Percentiles rank a stretch among this genome's conserved stretches.
Conservation (phyloP, 2,113 vertebrate species). For the Apus apus region DNA sequence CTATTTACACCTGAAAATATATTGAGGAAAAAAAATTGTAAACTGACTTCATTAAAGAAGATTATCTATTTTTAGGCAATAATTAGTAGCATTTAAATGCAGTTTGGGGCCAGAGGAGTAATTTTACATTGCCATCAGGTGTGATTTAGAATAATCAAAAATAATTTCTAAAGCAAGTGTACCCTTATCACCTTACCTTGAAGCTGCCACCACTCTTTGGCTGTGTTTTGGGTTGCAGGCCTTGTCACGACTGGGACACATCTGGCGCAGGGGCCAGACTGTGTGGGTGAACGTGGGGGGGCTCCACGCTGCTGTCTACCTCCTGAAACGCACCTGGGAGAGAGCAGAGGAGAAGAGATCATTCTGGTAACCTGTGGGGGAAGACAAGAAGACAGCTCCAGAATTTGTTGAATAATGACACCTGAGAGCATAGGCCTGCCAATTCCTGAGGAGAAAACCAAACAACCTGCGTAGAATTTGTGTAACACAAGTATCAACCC, state of each 20-base stretch:
- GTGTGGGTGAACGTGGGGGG: slow-evolving; percentile 98
- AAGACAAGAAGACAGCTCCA: background rate
- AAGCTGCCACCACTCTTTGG: background rate
- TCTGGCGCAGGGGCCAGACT: slow-evolving; percentile 89
- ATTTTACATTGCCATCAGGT: background rate
- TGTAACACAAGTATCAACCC: background rate
- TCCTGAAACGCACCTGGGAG: slow-evolving; percentile 87
- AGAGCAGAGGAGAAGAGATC: slow-evolving; percentile 56
- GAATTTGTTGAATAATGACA: background rate
- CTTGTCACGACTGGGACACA: slow-evolving; percentile 85
- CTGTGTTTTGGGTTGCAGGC: slow-evolving; percentile 76
- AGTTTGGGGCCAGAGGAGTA: background rate
- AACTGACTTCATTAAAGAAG: background rate
- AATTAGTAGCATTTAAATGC: background rate
- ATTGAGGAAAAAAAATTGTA: background rate
- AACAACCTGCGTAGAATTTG: background rate
- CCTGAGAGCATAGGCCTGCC: background rate
- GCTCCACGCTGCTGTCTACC: slow-evolving; percentile 92
- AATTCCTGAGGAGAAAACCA: background rate
- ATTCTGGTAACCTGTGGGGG: background rate
- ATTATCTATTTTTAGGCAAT: background rate
- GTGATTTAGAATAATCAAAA: background rate
- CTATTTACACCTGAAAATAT: background rate
- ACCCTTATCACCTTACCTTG: background rate
- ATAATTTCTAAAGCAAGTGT: background rate